Evolutionary conservation across 37 sponge, comb jelly and placozoan genomes (phyloP), one percentile per base, ranked within the genome.

Genomic region (Spongilla lacustris): DNA sequence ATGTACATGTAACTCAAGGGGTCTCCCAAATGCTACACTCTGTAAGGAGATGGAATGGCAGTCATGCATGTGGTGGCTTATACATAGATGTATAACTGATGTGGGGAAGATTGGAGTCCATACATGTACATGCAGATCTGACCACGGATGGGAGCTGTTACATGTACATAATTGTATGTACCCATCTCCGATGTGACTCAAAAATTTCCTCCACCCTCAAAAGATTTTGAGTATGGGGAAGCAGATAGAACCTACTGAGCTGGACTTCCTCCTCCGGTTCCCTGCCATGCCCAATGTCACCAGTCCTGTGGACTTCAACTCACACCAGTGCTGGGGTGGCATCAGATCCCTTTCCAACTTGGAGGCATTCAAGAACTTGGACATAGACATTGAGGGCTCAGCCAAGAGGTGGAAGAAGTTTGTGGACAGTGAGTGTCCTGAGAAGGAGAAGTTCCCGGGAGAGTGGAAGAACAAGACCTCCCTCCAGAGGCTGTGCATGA

Each of bases 401-500:
- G 99, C 99, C 35, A 98, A 98, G 80, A 81, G 99, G 5, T 98
- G 99, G 99, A 98, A 98, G 87, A 98, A 96, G 89, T 98, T 98
- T 69, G 91, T 93, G 19, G 99, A 98, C 80, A 96, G 95, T 69
- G 99, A 98, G 88, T 92, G 95, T 46, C 97, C 97, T 34, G 99
- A 98, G 71, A 98, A 96, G 81, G 99, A 98, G 84, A 98, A 98
- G 87, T 98, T 98, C 81, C 99, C 99, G 23, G 97, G 98, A 68
- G 99, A 98, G 80, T 98, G 99, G 99, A 98, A 98, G 94, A 98
- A 96, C 86, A 98, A 98, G 89, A 89, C 89, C 69, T 89, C 95
- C 27, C 89, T 98, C 50, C 99, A 98, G 92, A 98, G 95, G 78
- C 82, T 98, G 77, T 98, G 99, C 89, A 98, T 98, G 94, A 93